Evolutionary conservation across 2,113 vertebrate species (phyloP), one percentile per base, ranked within the genome.

Genomic region (Xenopus laevis): DNA sequence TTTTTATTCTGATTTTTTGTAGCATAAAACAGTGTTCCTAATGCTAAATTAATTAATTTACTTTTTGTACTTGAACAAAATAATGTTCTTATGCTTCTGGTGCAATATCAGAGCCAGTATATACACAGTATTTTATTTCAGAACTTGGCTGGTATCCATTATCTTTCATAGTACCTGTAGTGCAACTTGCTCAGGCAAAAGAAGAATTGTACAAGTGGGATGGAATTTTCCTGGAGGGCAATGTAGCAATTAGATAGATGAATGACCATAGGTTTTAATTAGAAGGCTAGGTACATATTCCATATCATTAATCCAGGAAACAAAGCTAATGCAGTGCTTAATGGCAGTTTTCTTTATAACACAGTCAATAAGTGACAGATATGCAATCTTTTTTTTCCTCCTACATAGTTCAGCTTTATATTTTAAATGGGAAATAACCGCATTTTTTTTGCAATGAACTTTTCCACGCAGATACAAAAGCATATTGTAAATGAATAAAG

Each of bases 211-310:
- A 81, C 90, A 83, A 87, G 92, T 86, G 86, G 89, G 90, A 89
- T 86, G 81, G 88, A 94, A 94, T 91, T 87, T 89, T 91, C 91
- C 93, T 93, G 84, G 89, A 89, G 95, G 92, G 88, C 92, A 90
- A 81, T 91, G 88, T 85, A 91, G 91, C 93, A 95, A 90, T 97
- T 96, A 96, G 90, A 88, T 90, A 95, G 94, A 98, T 92, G 88
- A 93, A 96, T 94, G 92, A 85, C 91, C 83, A 75, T 83, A 67
- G 78, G 86, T 90, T 94, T 96, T 95, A 95, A 96, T 96, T 95
- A 94, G 93, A 95, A 92, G 85, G 81, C 86, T 85, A 90, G 91
- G 88, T 93, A 90, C 87, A 93, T 59, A 85, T 83, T 90, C 86
- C 82, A 82, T 86, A 87, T 84, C 87, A 89, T 93, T 93, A 91